phyloP scores from a whole-genome alignment of 2,113 vertebrate genomes.

The Oncorhynchus clarkii region DNA sequence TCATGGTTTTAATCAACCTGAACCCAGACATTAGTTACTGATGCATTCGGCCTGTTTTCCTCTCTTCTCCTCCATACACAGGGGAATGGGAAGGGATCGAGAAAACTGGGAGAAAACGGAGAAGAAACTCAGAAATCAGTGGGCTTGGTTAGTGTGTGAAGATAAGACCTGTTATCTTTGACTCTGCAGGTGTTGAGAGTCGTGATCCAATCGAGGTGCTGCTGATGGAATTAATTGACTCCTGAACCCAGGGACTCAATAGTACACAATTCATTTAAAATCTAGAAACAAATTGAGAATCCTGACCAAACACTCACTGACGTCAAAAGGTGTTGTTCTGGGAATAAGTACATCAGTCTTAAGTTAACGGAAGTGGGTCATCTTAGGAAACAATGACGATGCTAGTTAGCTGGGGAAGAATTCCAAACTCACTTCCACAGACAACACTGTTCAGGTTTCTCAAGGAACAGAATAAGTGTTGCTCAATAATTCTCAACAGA shows the following conservation, averaged over 20 bases:
- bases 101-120: slow-evolving; percentile 39
- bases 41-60: slow-evolving; percentile 23
- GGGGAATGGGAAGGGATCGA: slow-evolving; percentile 21
- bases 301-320: slow-evolving; percentile 3
- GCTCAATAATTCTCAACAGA: no score
- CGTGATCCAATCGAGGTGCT: slow-evolving; percentile 64
- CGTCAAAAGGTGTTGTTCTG: background rate
- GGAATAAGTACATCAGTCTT: background rate
- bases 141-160: slow-evolving; percentile 24
- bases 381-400: no score
- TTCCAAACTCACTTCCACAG: no score
- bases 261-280: slow-evolving; percentile 34
- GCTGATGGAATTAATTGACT: slow-evolving; percentile 69
- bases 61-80: slow-evolving; percentile 19
- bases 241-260: slow-evolving; percentile 54
- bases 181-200: slow-evolving; percentile 60
- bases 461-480: no score
- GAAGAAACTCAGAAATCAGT: slow-evolving; percentile 35
- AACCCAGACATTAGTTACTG: slow-evolving; percentile 16
- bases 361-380: no score
- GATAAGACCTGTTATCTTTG: slow-evolving; percentile 74
- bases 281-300: slow-evolving; percentile 24
- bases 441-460: no score
- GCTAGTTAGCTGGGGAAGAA: no score
- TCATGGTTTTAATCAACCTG: background rate